These are phyloP conservation scores for Tyria jacobaeae DNA, from an alignment of 2,888 invertebrate genomes.

Conservation along the genomic window DNA sequence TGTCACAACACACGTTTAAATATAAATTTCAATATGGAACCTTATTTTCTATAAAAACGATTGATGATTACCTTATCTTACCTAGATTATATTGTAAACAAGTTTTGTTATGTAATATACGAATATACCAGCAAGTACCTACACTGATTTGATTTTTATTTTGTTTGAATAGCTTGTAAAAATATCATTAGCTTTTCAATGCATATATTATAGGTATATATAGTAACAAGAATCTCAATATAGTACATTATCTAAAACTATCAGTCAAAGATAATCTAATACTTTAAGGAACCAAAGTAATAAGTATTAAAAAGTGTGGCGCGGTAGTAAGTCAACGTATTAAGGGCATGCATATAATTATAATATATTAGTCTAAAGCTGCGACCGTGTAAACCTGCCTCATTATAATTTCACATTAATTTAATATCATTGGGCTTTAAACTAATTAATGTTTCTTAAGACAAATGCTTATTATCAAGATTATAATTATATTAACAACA, in stretches of 20 bases:
- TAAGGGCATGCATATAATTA: constrained; percentile 54
- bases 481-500: constrained; percentile 58
- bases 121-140: too few species aligned
- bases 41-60: too few species aligned
- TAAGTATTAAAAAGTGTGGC: constrained; percentile 32
- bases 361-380: constrained; percentile 60
- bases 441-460: constrained; percentile 74
- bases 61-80: too few species aligned
- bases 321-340: constrained; percentile 22
- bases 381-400: constrained; percentile 62
- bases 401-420: constrained; percentile 74
- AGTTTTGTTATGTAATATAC: too few species aligned
- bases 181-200: background rate
- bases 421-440: constrained; percentile 64
- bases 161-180: too few species aligned
- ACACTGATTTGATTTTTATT: too few species aligned
- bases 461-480: constrained; percentile 72
- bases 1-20: too few species aligned
- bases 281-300: constrained; percentile 34
- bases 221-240: too few species aligned
- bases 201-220: too few species aligned
- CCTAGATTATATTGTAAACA: too few species aligned
- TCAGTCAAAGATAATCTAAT: constrained; percentile 6
- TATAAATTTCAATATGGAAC: too few species aligned
- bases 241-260: background rate